Evolutionary conservation across 1,140 invertebrate genomes (phyloP), one percentile per base, ranked within the genome.

Genomic region (Oncopeltus fasciatus): DNA sequence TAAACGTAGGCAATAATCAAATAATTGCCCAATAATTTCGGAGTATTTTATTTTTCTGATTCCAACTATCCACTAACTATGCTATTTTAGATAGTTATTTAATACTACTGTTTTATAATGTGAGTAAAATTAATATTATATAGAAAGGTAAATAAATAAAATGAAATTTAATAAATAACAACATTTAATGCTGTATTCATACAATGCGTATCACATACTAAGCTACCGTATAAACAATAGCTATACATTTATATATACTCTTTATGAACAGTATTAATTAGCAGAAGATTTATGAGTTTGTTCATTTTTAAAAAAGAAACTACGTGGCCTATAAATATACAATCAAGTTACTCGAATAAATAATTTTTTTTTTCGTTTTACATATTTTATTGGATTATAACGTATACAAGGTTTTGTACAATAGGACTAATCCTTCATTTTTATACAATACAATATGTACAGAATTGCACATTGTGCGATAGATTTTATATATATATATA

Each of bases 101-200:
- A n/a, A n/a, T n/a, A n/a, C n/a, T n/a, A n/a, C n/a, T n/a, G n/a
- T n/a, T n/a, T n/a, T n/a, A n/a, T n/a, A n/a, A n/a, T n/a, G n/a
- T n/a, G n/a, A n/a, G n/a, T n/a, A n/a, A n/a, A n/a, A n/a, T n/a
- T n/a, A n/a, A n/a, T n/a, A n/a, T n/a, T n/a, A n/a, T n/a, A n/a
- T n/a, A n/a, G n/a, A n/a, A n/a, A n/a, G n/a, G n/a, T n/a, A n/a
- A n/a, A n/a, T n/a, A n/a, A n/a, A n/a, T n/a, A n/a, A n/a, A n/a
- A n/a, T n/a, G n/a, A n/a, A n/a, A n/a, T n/a, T n/a, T n/a, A n/a
- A n/a, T 62, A 62, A 29, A 57, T 57, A 56, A 62, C 61, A 62
- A 62, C 61, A 62, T 62, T 62, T 62, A 62, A 62, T 62, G 61
- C 61, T 62, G 61, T 31, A 57, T 62, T 21, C 44, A 61, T 61